Conservation (phyloP, 2,113 vertebrate species). For the Crotalus viridis region DNA sequence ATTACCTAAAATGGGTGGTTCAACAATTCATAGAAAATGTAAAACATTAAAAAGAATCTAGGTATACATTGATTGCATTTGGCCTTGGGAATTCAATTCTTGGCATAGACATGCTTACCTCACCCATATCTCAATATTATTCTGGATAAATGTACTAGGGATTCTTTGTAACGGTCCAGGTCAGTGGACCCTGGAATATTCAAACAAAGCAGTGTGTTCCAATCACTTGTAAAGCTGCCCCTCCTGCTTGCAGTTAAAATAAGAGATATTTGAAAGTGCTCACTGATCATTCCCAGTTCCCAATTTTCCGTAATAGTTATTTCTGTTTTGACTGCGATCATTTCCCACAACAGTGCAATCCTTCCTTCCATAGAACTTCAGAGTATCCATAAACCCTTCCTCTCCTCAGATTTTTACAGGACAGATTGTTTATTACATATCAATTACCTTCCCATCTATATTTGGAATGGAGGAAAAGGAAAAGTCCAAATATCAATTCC, state of each 20-base stretch:
- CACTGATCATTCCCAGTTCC: background rate
- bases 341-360: background rate
- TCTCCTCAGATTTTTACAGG: background rate
- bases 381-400: background rate
- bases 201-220: slow-evolving; percentile 70
- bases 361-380: slow-evolving; percentile 18
- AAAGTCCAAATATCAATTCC: background rate
- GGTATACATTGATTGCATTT: background rate
- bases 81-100: slow-evolving; percentile 44
- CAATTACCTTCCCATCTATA: background rate
- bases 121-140: slow-evolving; percentile 57
- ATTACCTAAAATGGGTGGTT: background rate
- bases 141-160: slow-evolving; percentile 75
- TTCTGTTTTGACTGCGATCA: slow-evolving; percentile 34
- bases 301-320: background rate
- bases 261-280: slow-evolving; percentile 28
- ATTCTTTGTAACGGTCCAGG: slow-evolving; percentile 66
- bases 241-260: slow-evolving; percentile 43
- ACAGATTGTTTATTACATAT: background rate
- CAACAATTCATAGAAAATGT: background rate
- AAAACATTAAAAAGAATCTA: background rate
- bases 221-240: slow-evolving; percentile 53
- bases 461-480: slow-evolving; percentile 22
- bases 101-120: slow-evolving; percentile 63
- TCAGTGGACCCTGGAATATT: slow-evolving; percentile 64